Percentiles rank a stretch among this genome's conserved stretches.
Conservation (phyloP, 2,888 invertebrate genomes). For the Drosophila lacicola region DNA sequence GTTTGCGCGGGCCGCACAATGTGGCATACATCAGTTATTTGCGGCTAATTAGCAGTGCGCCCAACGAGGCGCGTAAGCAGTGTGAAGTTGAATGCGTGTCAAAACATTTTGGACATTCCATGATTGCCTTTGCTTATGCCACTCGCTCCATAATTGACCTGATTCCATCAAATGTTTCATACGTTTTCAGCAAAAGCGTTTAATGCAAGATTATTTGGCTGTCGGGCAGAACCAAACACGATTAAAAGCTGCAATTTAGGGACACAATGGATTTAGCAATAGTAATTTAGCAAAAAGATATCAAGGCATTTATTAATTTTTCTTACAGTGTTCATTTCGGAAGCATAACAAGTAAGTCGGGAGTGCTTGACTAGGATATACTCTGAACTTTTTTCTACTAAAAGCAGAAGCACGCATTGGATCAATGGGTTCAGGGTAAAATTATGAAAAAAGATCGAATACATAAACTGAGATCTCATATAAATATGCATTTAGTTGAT, state of each 20-base stretch:
- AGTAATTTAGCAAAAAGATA: not conserved
- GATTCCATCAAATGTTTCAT: constrained; percentile 8
- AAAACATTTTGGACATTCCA: constrained; percentile 6
- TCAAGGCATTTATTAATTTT: too few species aligned
- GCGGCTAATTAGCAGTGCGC: constrained; percentile 27
- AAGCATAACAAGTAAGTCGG: too few species aligned
- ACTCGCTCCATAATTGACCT: not conserved
- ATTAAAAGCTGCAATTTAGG: not conserved
- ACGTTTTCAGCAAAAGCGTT: not conserved
- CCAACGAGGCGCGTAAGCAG: constrained; percentile 10
- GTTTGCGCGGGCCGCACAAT: constrained; percentile 12
- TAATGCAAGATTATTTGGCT: not conserved
- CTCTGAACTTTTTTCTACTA: too few species aligned
- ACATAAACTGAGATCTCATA: too few species aligned
- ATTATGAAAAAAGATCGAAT: too few species aligned
- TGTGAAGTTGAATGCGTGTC: constrained; percentile 1
- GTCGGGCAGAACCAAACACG: not conserved
- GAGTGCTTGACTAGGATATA: too few species aligned
- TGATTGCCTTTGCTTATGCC: not conserved
- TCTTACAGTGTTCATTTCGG: too few species aligned
- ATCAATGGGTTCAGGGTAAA: too few species aligned
- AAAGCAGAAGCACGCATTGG: too few species aligned
- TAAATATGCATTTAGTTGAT: too few species aligned
- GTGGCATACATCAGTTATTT: constrained; percentile 28
- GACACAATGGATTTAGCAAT: not conserved